Base-by-base conservation (phyloP, 2,797 vertebrate species). In the Acrossocheilus fasciatus region DNA sequence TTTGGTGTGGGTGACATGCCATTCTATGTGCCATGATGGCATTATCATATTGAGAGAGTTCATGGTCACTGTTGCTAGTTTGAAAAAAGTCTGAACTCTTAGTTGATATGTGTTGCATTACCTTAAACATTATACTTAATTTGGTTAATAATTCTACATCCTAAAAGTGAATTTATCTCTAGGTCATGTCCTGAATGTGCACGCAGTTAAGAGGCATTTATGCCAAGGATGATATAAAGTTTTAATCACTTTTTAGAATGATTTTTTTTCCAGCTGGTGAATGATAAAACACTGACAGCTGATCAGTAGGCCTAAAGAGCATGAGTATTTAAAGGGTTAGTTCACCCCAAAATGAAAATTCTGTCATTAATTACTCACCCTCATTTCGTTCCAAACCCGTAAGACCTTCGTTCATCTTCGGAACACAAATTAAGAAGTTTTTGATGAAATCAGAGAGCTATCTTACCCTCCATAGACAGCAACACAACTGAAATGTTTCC, bases 11-110 rank as follows among this genome's bases (percentile, higher is more conserved):
- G 52, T 74, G 68, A 83, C 52, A 52, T 41, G 41, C 47, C 74
- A 68, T 18, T 78, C 10, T 68, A 11, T 72, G 43, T 72, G 69
- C n/a, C 39, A 83, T 73, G 36, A 57, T 68, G 64, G 47, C 36
- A 45, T 43, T 68, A 64, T 82, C 79, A 82, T 11, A 50, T 36
- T 23, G 43, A 64, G 41, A 83, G 72, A 45, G 52, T 83, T 47
- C n/a, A 47, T 59, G 76, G 23, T 43, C 20, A 59, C 54, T 59
- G 54, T 12, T 76, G 4, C 3, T 64, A 64, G 26, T 64, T 6
- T 30, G 11, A 64, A 64, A 39, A 39, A 39, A 5, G 1, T 10
- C 26, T 50, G 45, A 15, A 10, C 47, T 76, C 50, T 45, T 45
- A 45, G 43, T 45, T 11, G 10, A 45, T 45, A 45, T 45, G 43